These are phyloP conservation scores for Hypotaenidia okinawae DNA, from an alignment of 2,797 vertebrate species.

Conservation along the genomic window DNA sequence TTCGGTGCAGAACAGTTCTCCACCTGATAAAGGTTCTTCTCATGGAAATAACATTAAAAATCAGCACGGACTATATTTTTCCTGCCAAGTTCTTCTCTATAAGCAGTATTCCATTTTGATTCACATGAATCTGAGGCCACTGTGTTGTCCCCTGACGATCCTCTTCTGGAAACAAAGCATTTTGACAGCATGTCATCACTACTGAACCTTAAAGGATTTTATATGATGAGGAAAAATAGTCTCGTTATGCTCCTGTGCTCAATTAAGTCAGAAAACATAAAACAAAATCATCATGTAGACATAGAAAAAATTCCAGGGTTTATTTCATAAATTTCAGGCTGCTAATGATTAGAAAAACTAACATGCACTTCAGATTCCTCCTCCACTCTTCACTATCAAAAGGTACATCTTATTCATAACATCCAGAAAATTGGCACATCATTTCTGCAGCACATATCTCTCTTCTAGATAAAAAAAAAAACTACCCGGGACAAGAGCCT, in stretches of 20 bases:
- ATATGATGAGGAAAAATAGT: background rate
- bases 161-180: slow-evolving; percentile 5
- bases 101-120: slow-evolving; percentile 14
- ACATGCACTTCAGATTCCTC: background rate
- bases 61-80: background rate
- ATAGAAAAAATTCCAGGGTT: background rate
- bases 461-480: background rate
- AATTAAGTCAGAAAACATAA: slow-evolving; percentile 15
- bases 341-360: background rate
- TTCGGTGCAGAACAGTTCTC: background rate
- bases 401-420: background rate
- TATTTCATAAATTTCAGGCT: background rate
- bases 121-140: background rate
- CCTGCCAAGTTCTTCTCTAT: background rate
- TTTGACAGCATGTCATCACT: background rate
- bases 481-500: background rate
- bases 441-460: background rate
- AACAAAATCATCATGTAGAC: background rate
- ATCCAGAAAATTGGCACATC: slow-evolving; percentile 1
- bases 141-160: background rate
- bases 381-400: background rate
- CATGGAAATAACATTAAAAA: slow-evolving; percentile 5
- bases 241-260: background rate
- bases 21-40: background rate
- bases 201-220: slow-evolving; percentile 16